These are phyloP conservation scores for Temnothorax longispinosus DNA, from an alignment of 1,140 invertebrate genomes.

Conservation along the genomic window DNA sequence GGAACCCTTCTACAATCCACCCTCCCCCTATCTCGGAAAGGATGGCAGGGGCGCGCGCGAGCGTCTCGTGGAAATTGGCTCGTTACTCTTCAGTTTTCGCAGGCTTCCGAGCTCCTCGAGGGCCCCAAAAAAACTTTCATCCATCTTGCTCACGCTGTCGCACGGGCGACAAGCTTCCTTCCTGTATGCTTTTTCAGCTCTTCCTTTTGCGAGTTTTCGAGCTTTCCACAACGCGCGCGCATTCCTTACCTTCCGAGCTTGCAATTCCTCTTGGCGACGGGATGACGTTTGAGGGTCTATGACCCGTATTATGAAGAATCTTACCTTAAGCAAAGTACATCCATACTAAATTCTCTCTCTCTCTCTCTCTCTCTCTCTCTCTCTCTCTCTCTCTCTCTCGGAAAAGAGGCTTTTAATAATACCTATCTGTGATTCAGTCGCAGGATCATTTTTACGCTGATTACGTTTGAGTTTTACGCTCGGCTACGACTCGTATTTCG, in stretches of 20 bases:
- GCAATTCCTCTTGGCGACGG: conserved; percentile 14
- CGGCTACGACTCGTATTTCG: not conserved
- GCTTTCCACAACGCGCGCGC: conserved; percentile 28
- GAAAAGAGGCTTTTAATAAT: not conserved
- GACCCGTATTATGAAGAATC: conserved; percentile 26
- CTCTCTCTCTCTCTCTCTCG: not conserved
- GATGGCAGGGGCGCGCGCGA: conserved; percentile 1
- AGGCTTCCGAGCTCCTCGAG: conserved; percentile 20
- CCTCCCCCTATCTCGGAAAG: not conserved
- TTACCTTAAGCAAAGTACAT: not conserved
- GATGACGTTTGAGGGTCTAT: not conserved
- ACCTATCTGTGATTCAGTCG: not conserved
- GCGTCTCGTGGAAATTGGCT: conserved; percentile 68
- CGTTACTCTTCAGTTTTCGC: conserved; percentile 70
- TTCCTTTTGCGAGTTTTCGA: conserved; percentile 31
- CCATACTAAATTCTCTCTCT: not conserved
- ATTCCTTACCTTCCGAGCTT: conserved; percentile 26
- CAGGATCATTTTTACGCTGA: not conserved
- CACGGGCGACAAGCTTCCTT: conserved; percentile 61
- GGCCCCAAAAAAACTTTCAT: conserved; percentile 65
- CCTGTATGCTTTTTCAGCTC: conserved; percentile 26
- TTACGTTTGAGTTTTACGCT: not conserved
- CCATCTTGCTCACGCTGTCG: conserved; percentile 64
- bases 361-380: not conserved
- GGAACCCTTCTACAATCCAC: not conserved